Evolutionary conservation across 1,140 invertebrate genomes (phyloP).

Genomic region (Drosophila parvula): DNA sequence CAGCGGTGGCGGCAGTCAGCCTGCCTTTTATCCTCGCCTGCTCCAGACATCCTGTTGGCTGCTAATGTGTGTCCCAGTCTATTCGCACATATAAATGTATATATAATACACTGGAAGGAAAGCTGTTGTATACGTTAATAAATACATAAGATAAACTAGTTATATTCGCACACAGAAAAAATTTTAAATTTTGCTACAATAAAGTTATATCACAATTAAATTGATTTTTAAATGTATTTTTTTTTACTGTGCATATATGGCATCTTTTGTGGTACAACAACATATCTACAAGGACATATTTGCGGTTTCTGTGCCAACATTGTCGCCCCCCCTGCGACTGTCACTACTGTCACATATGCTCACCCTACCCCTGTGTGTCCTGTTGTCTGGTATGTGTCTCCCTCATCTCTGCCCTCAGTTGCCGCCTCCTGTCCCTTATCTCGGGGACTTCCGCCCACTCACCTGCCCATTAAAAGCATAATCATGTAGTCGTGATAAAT

Average conservation of each 20-base stretch:
- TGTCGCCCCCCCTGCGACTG: slow-evolving; percentile 72
- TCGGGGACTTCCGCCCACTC: slow-evolving; percentile 13
- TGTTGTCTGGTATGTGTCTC: slow-evolving; percentile 31
- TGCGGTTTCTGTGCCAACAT: slow-evolving; percentile 78
- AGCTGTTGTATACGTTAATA: no score
- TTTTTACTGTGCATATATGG: slow-evolving; percentile 15
- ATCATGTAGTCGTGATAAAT: slow-evolving; percentile 79
- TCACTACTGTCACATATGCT: slow-evolving; percentile 74
- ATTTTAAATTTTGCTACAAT: neutral
- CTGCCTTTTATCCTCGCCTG: slow-evolving; percentile 51
- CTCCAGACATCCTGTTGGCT: slow-evolving; percentile 66
- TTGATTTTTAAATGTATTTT: neutral
- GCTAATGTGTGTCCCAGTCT: slow-evolving; percentile 56
- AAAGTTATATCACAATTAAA: no score
- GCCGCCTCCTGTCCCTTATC: slow-evolving; percentile 19
- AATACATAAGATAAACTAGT: neutral
- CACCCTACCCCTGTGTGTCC: slow-evolving; percentile 21
- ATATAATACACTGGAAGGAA: slow-evolving; percentile 1
- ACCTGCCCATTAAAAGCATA: slow-evolving; percentile 76
- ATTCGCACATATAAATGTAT: slow-evolving; percentile 13
- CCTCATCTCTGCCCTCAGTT: slow-evolving; percentile 2
- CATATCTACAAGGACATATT: slow-evolving; percentile 68
- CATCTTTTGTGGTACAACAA: slow-evolving; percentile 47
- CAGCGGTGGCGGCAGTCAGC: slow-evolving; percentile 50
- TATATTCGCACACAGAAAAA: no score